These are phyloP conservation scores for Limnephilus lunatus DNA, from an alignment of 2,888 invertebrate species.

Conservation along the genomic window DNA sequence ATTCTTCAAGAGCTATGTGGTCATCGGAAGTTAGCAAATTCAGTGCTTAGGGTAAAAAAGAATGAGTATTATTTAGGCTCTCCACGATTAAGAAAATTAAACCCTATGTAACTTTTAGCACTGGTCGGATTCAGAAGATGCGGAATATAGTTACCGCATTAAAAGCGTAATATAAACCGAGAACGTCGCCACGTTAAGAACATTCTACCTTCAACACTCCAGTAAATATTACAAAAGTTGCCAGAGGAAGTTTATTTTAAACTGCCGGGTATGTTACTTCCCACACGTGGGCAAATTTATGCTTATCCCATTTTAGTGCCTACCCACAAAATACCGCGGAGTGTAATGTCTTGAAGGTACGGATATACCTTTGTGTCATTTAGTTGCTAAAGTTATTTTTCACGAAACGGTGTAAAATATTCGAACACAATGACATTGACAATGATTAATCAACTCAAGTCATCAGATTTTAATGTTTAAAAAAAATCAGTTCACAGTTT, in stretches of 20 bases:
- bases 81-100: not conserved
- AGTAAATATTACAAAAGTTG: slow-evolving; percentile 19
- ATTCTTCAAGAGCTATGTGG: no score
- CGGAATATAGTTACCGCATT: not conserved
- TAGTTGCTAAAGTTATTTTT: not conserved
- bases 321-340: not conserved
- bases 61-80: no score
- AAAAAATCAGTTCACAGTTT: no score
- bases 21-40: no score
- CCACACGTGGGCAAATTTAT: slow-evolving; percentile 12
- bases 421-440: not conserved
- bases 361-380: not conserved
- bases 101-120: not conserved
- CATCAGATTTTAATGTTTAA: not conserved
- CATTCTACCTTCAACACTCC: not conserved
- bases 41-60: no score
- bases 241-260: slow-evolving; percentile 12
- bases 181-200: not conserved
- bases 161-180: not conserved
- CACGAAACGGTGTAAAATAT: not conserved
- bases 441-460: not conserved
- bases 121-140: not conserved
- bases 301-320: not conserved
- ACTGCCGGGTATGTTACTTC: slow-evolving; percentile 18
- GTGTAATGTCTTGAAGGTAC: not conserved